Evolutionary conservation across 1,140 invertebrate species (phyloP).

Genomic region (Acromyrmex charruanus): DNA sequence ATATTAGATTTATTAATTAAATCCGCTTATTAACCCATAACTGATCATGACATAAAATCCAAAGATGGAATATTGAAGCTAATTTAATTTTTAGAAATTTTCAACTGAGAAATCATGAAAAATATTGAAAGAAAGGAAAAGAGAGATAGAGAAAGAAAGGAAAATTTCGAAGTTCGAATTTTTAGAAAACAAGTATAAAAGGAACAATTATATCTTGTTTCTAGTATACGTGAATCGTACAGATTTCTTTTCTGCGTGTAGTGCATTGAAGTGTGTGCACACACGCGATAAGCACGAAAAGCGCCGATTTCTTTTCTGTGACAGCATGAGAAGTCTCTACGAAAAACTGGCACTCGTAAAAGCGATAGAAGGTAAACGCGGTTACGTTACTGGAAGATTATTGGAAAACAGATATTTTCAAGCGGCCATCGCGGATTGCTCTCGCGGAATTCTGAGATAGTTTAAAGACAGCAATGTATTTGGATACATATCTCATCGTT

Average conservation of each 20-base stretch:
- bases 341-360: conserved; percentile 57
- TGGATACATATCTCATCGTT: conserved; percentile 17
- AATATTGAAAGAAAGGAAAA: background rate
- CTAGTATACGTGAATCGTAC: background rate
- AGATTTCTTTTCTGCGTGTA: conserved; percentile 11
- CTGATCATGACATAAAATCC: background rate
- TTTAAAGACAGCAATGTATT: conserved; percentile 25
- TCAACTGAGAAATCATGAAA: background rate
- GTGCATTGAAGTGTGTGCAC: conserved; percentile 48
- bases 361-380: conserved; percentile 53
- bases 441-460: background rate
- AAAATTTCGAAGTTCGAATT: background rate
- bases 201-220: conserved; percentile 23
- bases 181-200: background rate
- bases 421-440: conserved; percentile 38
- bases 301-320: conserved; percentile 38
- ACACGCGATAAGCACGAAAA: conserved; percentile 51
- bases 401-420: conserved; percentile 57
- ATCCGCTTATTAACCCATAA: background rate
- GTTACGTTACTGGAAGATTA: conserved; percentile 47
- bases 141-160: background rate
- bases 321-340: conserved; percentile 31
- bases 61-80: background rate
- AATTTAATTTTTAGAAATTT: background rate
- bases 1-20: background rate